phyloP scores from a whole-genome alignment of 2,888 invertebrate genomes.

The Prosopocoilus inquinatus region DNA sequence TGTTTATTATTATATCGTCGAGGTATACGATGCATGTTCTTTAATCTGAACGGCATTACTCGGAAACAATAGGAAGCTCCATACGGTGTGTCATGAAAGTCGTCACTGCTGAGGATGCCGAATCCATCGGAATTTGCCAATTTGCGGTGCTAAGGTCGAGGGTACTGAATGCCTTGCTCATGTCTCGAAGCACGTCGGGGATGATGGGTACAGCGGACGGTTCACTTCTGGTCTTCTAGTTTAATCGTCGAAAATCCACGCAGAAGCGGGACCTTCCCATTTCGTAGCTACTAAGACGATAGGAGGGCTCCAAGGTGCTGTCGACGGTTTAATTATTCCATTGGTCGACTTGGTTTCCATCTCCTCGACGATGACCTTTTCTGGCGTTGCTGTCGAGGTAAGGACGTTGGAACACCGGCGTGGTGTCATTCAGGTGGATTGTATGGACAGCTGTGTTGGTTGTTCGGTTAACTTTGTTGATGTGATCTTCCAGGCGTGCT shows the following conservation, averaged over 20 bases:
- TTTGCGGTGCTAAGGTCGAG: constrained; percentile 29
- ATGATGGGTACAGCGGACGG: constrained; percentile 12
- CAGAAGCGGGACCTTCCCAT: constrained; percentile 27
- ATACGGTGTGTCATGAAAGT: constrained; percentile 36
- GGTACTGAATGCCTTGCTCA: constrained; percentile 27
- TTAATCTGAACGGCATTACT: constrained; percentile 27
- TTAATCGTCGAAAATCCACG: constrained; percentile 24
- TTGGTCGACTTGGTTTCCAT: too few species aligned
- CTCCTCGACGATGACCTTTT: too few species aligned
- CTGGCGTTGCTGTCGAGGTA: too few species aligned
- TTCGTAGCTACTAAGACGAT: constrained; percentile 31
- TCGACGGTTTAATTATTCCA: constrained; percentile 1
- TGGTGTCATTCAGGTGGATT: too few species aligned
- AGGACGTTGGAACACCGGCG: too few species aligned
- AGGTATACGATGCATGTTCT: too few species aligned
- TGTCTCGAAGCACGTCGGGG: constrained; percentile 25
- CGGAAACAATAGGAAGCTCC: constrained; percentile 31
- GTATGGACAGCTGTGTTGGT: too few species aligned
- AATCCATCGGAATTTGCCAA: constrained; percentile 31
- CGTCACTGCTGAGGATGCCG: constrained; percentile 27
- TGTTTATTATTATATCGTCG: too few species aligned
- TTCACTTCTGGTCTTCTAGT: too few species aligned
- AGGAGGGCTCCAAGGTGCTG: constrained; percentile 27
- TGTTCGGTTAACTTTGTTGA: too few species aligned
- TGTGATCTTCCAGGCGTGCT: too few species aligned